Conservation (phyloP, 2,888 invertebrate species). For the Hetaerina titia region DNA sequence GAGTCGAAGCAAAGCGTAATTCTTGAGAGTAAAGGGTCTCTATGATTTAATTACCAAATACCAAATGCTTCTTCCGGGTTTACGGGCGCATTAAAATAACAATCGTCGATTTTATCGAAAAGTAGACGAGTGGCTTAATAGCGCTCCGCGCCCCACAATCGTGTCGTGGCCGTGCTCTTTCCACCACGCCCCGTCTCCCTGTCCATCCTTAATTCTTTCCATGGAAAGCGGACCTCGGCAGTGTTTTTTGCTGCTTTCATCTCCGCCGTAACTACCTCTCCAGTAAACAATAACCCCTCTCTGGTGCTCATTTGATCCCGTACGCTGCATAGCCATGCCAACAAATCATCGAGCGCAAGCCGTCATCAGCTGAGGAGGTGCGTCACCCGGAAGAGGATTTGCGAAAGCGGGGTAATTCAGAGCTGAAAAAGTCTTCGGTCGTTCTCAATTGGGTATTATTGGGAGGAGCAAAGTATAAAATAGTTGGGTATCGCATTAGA, state of each 20-base stretch:
- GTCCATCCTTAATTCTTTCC: background rate
- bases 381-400: background rate
- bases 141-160: conserved; percentile 6
- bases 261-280: background rate
- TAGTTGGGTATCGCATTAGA: background rate
- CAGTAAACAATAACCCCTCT: conserved; percentile 1
- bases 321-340: conserved; percentile 1
- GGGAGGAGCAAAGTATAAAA: background rate
- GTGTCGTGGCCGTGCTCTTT: background rate
- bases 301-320: background rate
- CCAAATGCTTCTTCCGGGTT: background rate
- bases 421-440: background rate
- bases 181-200: background rate
- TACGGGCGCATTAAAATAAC: background rate
- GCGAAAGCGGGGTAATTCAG: background rate
- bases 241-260: background rate
- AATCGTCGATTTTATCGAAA: conserved; percentile 14
- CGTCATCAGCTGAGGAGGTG: conserved; percentile 8
- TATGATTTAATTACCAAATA: background rate
- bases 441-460: background rate
- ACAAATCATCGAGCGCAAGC: background rate
- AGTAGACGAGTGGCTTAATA: conserved; percentile 1
- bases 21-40: background rate
- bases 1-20: background rate
- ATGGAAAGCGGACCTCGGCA: background rate